Conservation (phyloP, 2,888 invertebrate genomes). For the Andrena camellia region DNA sequence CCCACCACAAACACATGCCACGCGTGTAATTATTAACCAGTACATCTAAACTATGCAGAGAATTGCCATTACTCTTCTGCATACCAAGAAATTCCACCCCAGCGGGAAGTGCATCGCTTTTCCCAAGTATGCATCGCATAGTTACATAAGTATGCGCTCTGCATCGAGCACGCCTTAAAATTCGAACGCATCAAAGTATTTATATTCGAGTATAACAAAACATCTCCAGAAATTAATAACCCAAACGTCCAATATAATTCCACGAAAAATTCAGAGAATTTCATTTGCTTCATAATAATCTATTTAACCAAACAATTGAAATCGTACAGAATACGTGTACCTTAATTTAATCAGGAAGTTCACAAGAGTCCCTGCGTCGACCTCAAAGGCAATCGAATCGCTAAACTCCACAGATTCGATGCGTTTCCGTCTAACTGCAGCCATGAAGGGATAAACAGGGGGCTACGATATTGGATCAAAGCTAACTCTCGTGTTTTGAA, state of each 20-base stretch:
- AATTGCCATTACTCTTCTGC: conserved; percentile 52
- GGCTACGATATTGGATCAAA: conserved; percentile 7
- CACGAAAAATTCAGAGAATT: too few species aligned
- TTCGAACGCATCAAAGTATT: conserved; percentile 67
- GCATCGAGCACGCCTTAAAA: conserved; percentile 3
- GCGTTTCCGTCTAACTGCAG: not conserved
- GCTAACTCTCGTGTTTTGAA: not conserved
- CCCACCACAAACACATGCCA: not conserved
- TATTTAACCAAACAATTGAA: too few species aligned
- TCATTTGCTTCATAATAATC: too few species aligned
- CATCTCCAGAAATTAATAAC: not conserved
- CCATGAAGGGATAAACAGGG: not conserved
- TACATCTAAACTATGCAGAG: conserved; percentile 39
- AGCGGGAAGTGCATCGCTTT: conserved; percentile 49
- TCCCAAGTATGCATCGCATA: conserved; percentile 70
- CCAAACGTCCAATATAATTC: too few species aligned
- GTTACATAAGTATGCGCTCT: conserved; percentile 74
- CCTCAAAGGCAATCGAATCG: too few species aligned
- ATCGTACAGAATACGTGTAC: too few species aligned
- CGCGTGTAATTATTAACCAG: conserved; percentile 40
- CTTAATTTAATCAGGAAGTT: too few species aligned
- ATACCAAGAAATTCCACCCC: conserved; percentile 53
- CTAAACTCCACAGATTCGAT: too few species aligned
- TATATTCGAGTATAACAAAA: conserved; percentile 34
- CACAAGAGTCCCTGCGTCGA: too few species aligned